Base-by-base conservation (phyloP, 2,888 invertebrate species). In the Cerastoderma edule region DNA sequence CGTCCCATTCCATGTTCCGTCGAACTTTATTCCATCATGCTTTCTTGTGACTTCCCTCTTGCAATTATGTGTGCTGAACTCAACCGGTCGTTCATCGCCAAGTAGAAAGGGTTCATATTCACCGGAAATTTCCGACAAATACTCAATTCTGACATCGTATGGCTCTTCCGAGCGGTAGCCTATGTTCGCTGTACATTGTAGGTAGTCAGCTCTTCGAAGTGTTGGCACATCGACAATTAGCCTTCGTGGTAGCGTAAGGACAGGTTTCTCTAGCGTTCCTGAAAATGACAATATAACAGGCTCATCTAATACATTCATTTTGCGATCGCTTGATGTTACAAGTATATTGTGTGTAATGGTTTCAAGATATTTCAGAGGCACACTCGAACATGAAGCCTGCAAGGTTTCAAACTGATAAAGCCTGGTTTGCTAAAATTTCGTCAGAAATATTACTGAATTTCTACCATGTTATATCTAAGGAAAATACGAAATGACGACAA, bases 131-230 rank as follows among this genome's bases (percentile, higher is more conserved):
- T n/a, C 19, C 19, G 19, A n/a, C 4, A 19, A 56, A 56, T 56
- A 56, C 32, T 56, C 56, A 27, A 56, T 8, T 28, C 56, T 28
- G 32, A 56, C n/a, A n/a, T 56, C 32, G 19, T 30, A 30, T 16
- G 28, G 10, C 19, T 56, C n/a, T n/a, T n/a, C n/a, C n/a, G n/a
- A 19, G 22, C 56, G 30, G 32, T 56, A 56, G 28, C 56, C 56
- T 1, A 56, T 27, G n/a, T 56, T 19, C 27, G 56, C 56, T 16
- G 32, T 6, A 19, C 56, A 56, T 28, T 28, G 10, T 56, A 56
- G 27, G 19, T 19, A 56, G 19, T 56, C 56, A 2, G n/a, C n/a
- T 19, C 19, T 3, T 2, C 19, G 32, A 8, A 30, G 32, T 32
- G 56, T 56, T 19, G 32, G 56, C 27, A 32, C n/a, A 32, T 56